Percentiles rank a stretch among this genome's conserved stretches.
Evolutionary conservation across 2,888 invertebrate species (phyloP).

Genomic region (Thyatira batis): DNA sequence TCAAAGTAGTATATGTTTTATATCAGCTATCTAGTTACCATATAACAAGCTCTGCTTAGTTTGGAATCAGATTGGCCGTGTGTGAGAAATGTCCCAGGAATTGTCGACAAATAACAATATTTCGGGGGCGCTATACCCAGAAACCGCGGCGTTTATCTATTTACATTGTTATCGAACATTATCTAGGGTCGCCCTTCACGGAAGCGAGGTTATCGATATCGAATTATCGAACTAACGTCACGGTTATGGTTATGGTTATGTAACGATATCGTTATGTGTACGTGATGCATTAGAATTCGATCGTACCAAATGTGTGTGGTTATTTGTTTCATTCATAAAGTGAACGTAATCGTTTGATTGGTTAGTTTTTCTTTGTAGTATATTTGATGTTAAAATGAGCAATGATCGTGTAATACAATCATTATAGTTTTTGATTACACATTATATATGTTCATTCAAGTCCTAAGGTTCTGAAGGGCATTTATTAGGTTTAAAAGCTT

Average conservation of each 20-base stretch:
- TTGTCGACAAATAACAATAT: not conserved
- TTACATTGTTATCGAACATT: constrained; percentile 44
- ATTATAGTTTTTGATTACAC: too few species aligned
- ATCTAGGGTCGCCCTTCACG: constrained; percentile 54
- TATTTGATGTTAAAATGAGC: too few species aligned
- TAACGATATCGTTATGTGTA: not conserved
- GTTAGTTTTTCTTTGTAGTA: too few species aligned
- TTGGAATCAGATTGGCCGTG: too few species aligned
- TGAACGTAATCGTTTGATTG: too few species aligned
- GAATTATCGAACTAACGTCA: constrained; percentile 8
- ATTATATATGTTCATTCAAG: too few species aligned
- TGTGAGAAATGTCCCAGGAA: not conserved
- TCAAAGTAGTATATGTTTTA: too few species aligned
- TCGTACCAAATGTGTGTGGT: not conserved
- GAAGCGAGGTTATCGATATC: constrained; percentile 54
- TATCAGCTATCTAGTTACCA: too few species aligned
- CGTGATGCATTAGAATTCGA: not conserved
- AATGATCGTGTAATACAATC: too few species aligned
- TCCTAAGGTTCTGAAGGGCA: too few species aligned
- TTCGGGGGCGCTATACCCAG: constrained; percentile 37
- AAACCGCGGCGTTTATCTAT: constrained; percentile 36
- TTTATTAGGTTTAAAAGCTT: too few species aligned
- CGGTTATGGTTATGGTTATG: not conserved
- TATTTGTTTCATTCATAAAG: not conserved
- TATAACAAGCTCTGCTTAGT: too few species aligned